phyloP scores from a whole-genome alignment of 2,113 vertebrate genomes.

The Oreochromis niloticus region DNA sequence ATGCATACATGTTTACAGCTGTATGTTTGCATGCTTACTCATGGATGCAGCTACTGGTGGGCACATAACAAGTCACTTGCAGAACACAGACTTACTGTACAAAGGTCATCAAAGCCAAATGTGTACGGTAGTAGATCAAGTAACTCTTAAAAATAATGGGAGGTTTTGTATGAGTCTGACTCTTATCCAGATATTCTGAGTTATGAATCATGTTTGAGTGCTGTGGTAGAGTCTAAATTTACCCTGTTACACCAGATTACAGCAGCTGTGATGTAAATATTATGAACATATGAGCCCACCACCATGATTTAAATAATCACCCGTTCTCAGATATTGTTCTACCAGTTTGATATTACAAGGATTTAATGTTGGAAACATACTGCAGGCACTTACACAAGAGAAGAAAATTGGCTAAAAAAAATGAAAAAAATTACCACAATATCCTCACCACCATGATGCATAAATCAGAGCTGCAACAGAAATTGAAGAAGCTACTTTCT shows the following conservation, averaged over 20 bases:
- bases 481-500: background rate
- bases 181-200: background rate
- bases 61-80: background rate
- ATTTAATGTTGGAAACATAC: background rate
- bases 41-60: background rate
- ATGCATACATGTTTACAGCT: background rate
- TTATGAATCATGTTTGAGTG: background rate
- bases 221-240: background rate
- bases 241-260: background rate
- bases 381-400: background rate
- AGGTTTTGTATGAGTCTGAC: background rate
- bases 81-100: background rate
- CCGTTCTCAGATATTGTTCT: background rate
- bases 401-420: background rate
- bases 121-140: background rate
- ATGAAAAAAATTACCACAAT: background rate
- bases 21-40: background rate
- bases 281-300: background rate
- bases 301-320: background rate
- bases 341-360: background rate
- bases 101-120: background rate
- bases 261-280: background rate
- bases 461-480: background rate
- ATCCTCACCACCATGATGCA: background rate
- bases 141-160: conserved; percentile 2